These are phyloP conservation scores for Drosophila merina DNA, from an alignment of 2,888 invertebrate genomes.

Conservation along the genomic window DNA sequence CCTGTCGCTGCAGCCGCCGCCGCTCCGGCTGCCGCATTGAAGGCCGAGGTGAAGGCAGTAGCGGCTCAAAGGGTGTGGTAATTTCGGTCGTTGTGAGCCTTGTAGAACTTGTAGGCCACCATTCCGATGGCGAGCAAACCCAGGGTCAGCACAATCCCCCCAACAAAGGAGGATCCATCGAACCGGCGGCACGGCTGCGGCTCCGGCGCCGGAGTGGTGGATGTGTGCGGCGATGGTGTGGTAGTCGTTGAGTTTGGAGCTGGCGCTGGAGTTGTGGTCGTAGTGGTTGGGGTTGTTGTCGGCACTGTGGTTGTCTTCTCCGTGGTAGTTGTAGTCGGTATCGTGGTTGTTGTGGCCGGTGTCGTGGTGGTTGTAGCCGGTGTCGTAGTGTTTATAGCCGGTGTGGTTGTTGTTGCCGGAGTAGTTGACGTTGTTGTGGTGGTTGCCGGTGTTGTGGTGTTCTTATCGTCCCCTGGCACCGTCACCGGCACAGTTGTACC, in stretches of 20 bases:
- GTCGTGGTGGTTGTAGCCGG: constrained; percentile 1
- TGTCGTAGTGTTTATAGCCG: constrained; percentile 15
- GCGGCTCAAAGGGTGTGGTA: constrained; percentile 93
- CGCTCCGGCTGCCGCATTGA: constrained; percentile 77
- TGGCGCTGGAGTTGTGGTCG: constrained; percentile 46
- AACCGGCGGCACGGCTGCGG: constrained; percentile 85
- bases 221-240: constrained; percentile 63
- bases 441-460: constrained; percentile 27
- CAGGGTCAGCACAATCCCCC: constrained; percentile 92
- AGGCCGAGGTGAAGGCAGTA: constrained; percentile 81
- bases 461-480: constrained; percentile 12
- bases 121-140: constrained; percentile 92
- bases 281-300: constrained; percentile 7
- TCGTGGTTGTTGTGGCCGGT: constrained; percentile 22
- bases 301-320: constrained; percentile 15
- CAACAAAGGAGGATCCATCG: constrained; percentile 91
- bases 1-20: constrained; percentile 45
- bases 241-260: constrained; percentile 49
- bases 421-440: constrained; percentile 4
- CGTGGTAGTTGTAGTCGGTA: constrained; percentile 20
- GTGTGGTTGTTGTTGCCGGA: constrained; percentile 16
- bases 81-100: constrained; percentile 92
- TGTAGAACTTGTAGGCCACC: constrained; percentile 94
- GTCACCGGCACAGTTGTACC: constrained; percentile 11
- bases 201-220: constrained; percentile 73